These are phyloP conservation scores for Sylvietta virens DNA, from an alignment of 2,113 vertebrate genomes.

Conservation along the genomic window DNA sequence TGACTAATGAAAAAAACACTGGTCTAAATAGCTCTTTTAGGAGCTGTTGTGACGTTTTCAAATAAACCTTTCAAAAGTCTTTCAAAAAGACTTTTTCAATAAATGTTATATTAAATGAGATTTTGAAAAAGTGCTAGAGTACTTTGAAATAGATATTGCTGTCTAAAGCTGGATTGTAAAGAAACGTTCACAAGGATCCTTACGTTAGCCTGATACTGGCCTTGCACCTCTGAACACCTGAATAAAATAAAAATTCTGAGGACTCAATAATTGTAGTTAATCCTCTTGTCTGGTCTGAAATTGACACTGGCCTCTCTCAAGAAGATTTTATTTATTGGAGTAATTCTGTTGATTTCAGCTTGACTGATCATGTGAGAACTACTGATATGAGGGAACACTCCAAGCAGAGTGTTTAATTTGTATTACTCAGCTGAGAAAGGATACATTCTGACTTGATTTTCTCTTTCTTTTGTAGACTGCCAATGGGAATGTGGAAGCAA, in stretches of 20 bases:
- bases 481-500: slow-evolving; percentile 96
- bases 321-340: background rate
- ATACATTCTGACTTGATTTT: slow-evolving; percentile 25
- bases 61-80: background rate
- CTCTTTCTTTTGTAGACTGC: slow-evolving; percentile 84
- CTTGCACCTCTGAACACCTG: background rate
- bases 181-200: background rate
- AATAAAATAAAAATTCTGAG: background rate
- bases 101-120: background rate
- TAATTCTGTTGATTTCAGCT: background rate
- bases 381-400: background rate
- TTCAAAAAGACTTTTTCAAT: background rate
- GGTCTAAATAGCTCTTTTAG: background rate
- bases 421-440: background rate
- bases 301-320: background rate
- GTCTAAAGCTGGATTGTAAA: background rate
- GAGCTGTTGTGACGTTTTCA: background rate
- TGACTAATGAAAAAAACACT: background rate
- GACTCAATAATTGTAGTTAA: background rate
- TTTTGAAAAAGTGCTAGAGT: background rate
- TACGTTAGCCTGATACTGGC: background rate
- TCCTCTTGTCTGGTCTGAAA: background rate
- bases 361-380: background rate
- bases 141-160: background rate
- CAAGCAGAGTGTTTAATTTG: background rate